Conservation (phyloP, 2,797 vertebrate species). For the Zenarchopterus dispar region DNA sequence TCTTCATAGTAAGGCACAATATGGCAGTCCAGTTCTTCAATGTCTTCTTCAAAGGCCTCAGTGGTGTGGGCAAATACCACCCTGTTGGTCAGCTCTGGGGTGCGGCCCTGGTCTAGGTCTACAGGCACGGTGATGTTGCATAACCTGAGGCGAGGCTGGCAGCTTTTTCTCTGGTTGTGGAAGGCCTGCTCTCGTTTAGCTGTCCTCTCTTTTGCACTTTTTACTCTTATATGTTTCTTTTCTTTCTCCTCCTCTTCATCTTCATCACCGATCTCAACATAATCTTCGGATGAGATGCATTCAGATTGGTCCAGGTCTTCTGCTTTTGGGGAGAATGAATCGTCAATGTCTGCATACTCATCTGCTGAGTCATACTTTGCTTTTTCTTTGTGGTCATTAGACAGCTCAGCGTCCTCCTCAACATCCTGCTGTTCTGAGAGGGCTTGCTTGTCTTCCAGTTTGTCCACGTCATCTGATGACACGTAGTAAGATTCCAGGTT, state of each 20-base stretch:
- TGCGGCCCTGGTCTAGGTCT: conserved; percentile 79
- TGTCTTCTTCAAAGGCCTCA: conserved; percentile 86
- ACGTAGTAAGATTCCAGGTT: conserved; percentile 81
- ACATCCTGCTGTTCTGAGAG: conserved; percentile 44
- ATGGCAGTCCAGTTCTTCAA: conserved; percentile 86
- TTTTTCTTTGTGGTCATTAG: conserved; percentile 46
- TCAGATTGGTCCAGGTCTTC: conserved; percentile 70
- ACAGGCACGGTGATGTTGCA: conserved; percentile 85
- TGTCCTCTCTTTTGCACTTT: conserved; percentile 76
- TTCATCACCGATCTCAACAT: conserved; percentile 85
- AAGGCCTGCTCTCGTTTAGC: conserved; percentile 72
- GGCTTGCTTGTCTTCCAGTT: conserved; percentile 68
- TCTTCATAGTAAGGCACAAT: conserved; percentile 87
- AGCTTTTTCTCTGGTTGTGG: conserved; percentile 75
- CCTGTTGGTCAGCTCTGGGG: conserved; percentile 84
- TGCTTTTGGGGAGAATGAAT: conserved; percentile 60
- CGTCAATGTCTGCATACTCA: conserved; percentile 83
- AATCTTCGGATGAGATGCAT: conserved; percentile 83
- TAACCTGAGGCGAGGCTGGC: conserved; percentile 83
- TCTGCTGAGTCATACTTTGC: conserved; percentile 72
- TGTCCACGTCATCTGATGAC: conserved; percentile 78
- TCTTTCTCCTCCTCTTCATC: conserved; percentile 79
- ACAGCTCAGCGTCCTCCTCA: conserved; percentile 41
- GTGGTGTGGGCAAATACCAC: conserved; percentile 85
- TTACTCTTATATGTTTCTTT: conserved; percentile 76